Evolutionary conservation across 2,113 vertebrate genomes (phyloP).

Genomic region (Cheirogaleus medius): DNA sequence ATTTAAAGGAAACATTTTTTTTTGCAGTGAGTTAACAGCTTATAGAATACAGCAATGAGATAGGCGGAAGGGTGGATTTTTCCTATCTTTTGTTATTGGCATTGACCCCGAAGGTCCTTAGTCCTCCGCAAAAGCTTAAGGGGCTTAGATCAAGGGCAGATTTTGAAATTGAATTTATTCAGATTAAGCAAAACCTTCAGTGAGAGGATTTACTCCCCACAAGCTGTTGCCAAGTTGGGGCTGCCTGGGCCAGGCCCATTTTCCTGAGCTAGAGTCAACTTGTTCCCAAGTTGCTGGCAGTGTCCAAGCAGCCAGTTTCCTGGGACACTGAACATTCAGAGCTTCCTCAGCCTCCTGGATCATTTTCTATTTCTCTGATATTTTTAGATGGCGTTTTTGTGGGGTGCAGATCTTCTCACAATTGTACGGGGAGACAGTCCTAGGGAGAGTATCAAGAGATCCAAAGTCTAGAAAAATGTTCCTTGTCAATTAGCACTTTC

Average conservation of each 20-base stretch:
- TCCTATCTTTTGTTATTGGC: conserved; percentile 89
- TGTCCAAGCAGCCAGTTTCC: conserved; percentile 53
- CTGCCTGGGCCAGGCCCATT: conserved; percentile 79
- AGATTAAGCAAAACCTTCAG: conserved; percentile 89
- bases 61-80: conserved; percentile 86
- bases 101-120: conserved; percentile 89
- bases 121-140: conserved; percentile 88
- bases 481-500: background rate
- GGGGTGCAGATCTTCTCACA: background rate
- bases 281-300: conserved; percentile 52
- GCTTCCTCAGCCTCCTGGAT: background rate
- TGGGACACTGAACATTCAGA: conserved; percentile 61
- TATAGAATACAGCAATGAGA: conserved; percentile 81
- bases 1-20: conserved; percentile 84
- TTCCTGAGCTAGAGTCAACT: conserved; percentile 74
- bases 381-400: background rate
- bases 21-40: conserved; percentile 82
- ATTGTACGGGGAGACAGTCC: background rate
- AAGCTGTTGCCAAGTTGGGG: conserved; percentile 89
- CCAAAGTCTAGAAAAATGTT: background rate
- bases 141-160: conserved; percentile 94
- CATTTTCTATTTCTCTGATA: background rate
- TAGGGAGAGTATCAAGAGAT: background rate
- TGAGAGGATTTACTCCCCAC: conserved; percentile 90
- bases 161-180: conserved; percentile 96